These are phyloP conservation scores for Sakesphorus luctuosus DNA, from an alignment of 2,113 vertebrate genomes.

Conservation along the genomic window DNA sequence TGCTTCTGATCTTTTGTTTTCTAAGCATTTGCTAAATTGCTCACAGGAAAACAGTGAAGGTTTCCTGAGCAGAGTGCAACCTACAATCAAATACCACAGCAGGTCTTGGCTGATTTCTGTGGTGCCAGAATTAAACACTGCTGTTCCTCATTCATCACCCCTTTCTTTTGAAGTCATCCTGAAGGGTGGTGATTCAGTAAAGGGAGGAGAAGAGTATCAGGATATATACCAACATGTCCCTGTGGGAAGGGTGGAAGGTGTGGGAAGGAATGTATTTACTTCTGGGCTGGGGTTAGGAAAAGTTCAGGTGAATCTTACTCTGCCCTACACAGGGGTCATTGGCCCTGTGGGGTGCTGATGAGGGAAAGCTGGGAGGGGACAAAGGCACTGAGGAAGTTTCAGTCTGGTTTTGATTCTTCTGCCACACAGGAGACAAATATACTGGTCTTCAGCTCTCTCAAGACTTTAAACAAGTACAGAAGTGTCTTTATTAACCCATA, in stretches of 20 bases:
- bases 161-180: not conserved
- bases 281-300: not conserved
- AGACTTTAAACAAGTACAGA: not conserved
- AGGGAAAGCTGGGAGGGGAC: not conserved
- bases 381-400: not conserved
- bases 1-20: not conserved
- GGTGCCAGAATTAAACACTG: not conserved
- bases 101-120: not conserved
- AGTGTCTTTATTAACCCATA: not conserved
- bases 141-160: not conserved
- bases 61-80: not conserved
- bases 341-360: not conserved
- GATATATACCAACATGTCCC: not conserved
- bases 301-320: not conserved
- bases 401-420: not conserved
- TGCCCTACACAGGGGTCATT: not conserved
- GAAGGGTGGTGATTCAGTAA: not conserved
- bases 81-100: not conserved
- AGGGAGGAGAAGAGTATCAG: not conserved
- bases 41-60: not conserved
- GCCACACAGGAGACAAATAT: rapidly evolving
- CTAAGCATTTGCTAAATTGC: not conserved
- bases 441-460: not conserved
- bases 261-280: not conserved
- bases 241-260: not conserved